Evolutionary conservation across 92 coral and sea anemone species (phyloP).

Genomic region (Zoanthus solanderi): DNA sequence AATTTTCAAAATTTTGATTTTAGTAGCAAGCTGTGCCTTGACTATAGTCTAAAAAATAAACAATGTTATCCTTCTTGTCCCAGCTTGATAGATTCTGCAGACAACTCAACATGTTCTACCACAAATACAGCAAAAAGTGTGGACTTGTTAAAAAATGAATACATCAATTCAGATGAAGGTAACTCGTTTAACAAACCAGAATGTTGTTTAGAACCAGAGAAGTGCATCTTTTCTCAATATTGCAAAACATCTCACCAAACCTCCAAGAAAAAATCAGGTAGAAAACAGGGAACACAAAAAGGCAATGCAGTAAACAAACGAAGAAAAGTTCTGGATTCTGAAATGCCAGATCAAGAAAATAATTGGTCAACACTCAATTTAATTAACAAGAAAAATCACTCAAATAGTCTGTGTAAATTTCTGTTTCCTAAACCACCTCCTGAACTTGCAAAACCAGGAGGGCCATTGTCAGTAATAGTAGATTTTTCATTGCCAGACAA

Average conservation of each 20-base stretch:
- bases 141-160: neutral
- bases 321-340: conserved; percentile 3
- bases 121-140: neutral
- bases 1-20: neutral
- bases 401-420: neutral
- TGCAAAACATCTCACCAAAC: neutral
- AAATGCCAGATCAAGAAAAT: neutral
- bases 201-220: neutral
- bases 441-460: conserved; percentile 66
- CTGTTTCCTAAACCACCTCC: conserved; percentile 72
- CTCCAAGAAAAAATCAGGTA: neutral
- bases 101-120: neutral
- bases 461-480: conserved; percentile 61
- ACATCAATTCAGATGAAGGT: neutral
- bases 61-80: too few relatives aligned
- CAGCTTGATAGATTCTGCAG: neutral
- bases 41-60: neutral
- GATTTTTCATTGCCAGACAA: conserved; percentile 89
- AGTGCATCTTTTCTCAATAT: neutral
- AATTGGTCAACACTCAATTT: neutral
- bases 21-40: conserved; percentile 1
- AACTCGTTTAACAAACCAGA: neutral
- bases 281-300: neutral
- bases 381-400: neutral
- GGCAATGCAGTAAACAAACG: neutral